Conservation (phyloP, 2,797 vertebrate species). For the Rousettus madagascariensis region DNA sequence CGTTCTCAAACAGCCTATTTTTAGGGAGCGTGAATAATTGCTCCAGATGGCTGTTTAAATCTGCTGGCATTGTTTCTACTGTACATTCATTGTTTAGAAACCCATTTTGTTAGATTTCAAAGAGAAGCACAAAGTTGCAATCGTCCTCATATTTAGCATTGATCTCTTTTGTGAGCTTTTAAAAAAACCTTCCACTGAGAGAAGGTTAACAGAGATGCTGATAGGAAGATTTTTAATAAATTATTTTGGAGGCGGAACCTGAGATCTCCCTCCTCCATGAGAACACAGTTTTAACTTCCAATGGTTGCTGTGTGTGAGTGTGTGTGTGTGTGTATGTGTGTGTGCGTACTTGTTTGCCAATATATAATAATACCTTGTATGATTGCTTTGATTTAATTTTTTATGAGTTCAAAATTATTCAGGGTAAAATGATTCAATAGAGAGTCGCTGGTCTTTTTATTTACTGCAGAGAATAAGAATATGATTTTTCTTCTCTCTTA, state of each 20-base stretch:
- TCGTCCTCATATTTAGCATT: slow-evolving; percentile 67
- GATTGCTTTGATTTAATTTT: slow-evolving; percentile 70
- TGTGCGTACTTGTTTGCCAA: background rate
- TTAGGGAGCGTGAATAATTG: slow-evolving; percentile 84
- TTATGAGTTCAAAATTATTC: slow-evolving; percentile 69
- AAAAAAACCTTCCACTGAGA: slow-evolving; percentile 68
- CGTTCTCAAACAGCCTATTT: slow-evolving; percentile 83
- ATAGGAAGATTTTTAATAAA: slow-evolving; percentile 69
- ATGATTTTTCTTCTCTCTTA: background rate
- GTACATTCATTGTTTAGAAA: slow-evolving; percentile 82
- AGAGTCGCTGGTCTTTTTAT: slow-evolving; percentile 47
- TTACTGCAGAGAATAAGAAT: slow-evolving; percentile 63
- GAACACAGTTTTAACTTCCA: slow-evolving; percentile 67
- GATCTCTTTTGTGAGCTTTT: slow-evolving; percentile 65
- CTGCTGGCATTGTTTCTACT: slow-evolving; percentile 84
- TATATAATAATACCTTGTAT: slow-evolving; percentile 34
- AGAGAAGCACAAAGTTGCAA: slow-evolving; percentile 50
- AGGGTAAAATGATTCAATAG: background rate
- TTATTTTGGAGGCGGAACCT: slow-evolving; percentile 26
- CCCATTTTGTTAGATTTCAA: slow-evolving; percentile 80
- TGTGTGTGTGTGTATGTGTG: slow-evolving; percentile 67
- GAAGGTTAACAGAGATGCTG: slow-evolving; percentile 70
- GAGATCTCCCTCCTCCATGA: slow-evolving; percentile 23
- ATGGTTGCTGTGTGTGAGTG: slow-evolving; percentile 55
- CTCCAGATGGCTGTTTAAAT: slow-evolving; percentile 86